Percentiles rank a stretch among this genome's conserved stretches.
These are phyloP conservation scores for Mythimna vitellina DNA, from an alignment of 2,888 invertebrate species.

Conservation along the genomic window DNA sequence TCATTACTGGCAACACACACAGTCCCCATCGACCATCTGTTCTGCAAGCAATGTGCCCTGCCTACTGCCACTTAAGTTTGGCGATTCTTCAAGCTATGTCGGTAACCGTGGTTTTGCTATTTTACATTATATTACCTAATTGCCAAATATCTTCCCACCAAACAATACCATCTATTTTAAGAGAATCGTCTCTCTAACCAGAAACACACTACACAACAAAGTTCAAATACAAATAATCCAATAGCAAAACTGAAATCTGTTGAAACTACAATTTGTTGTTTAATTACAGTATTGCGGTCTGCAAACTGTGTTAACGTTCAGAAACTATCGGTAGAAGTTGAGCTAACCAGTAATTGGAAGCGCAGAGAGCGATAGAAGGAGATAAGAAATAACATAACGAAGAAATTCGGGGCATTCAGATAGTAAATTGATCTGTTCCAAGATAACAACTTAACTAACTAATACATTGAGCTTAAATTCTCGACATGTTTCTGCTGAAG, in stretches of 20 bases:
- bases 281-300: slow-evolving; percentile 33
- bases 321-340: slow-evolving; percentile 44
- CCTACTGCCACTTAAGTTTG: no score
- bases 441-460: slow-evolving; percentile 51
- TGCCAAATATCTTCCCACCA: not conserved
- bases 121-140: not conserved
- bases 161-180: not conserved
- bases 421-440: slow-evolving; percentile 44
- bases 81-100: no score
- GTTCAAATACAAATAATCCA: slow-evolving; percentile 29
- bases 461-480: slow-evolving; percentile 54
- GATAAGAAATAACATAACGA: slow-evolving; percentile 45
- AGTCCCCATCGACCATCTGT: no score
- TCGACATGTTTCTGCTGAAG: slow-evolving; percentile 40
- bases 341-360: slow-evolving; percentile 40
- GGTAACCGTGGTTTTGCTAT: no score
- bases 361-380: slow-evolving; percentile 15
- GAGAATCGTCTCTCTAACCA: not conserved
- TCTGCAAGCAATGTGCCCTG: no score
- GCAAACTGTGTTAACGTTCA: slow-evolving; percentile 34
- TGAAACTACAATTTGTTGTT: slow-evolving; percentile 41
- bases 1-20: no score
- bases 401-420: slow-evolving; percentile 34
- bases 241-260: slow-evolving; percentile 45
- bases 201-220: slow-evolving; percentile 2